These are phyloP conservation scores for Botia kubotai DNA, from an alignment of 2,797 vertebrate species.

Conservation along the genomic window DNA sequence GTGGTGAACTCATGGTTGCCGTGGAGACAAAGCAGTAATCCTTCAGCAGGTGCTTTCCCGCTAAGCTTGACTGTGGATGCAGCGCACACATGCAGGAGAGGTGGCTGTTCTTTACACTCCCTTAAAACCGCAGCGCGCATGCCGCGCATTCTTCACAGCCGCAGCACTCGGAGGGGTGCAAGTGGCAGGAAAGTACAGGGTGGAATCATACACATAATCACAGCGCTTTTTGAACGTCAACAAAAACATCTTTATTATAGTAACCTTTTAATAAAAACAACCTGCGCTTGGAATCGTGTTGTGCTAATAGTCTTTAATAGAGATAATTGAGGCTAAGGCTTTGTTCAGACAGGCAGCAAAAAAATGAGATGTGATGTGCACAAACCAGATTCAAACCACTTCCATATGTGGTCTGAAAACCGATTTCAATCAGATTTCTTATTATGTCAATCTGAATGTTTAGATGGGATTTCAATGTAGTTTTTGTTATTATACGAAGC, in stretches of 20 bases:
- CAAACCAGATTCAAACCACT: not conserved
- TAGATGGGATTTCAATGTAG: not conserved
- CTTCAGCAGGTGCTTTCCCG: slow-evolving; percentile 56
- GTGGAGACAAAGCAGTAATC: slow-evolving; percentile 65
- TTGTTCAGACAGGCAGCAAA: not conserved
- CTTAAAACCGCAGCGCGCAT: slow-evolving; percentile 64
- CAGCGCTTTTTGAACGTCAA: slow-evolving; percentile 32
- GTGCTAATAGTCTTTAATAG: not conserved
- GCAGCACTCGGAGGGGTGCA: slow-evolving; percentile 67
- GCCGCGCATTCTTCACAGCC: slow-evolving; percentile 71
- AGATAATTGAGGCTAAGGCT: not conserved
- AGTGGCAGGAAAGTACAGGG: slow-evolving; percentile 64
- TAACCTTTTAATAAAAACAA: slow-evolving; percentile 8
- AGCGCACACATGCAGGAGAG: slow-evolving; percentile 65
- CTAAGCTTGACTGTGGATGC: slow-evolving; percentile 51
- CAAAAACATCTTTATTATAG: slow-evolving; percentile 37
- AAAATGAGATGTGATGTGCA: not conserved
- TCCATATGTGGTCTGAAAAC: not conserved
- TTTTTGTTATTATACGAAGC: not conserved
- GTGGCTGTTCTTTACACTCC: slow-evolving; percentile 66
- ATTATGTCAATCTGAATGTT: not conserved
- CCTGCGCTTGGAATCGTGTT: slow-evolving; percentile 9
- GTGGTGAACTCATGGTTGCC: slow-evolving; percentile 68
- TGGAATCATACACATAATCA: slow-evolving; percentile 9
- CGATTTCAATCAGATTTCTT: not conserved